A percentile compares a stretch with the other conserved stretches of the same genome.
Conservation (phyloP, 2,113 vertebrate genomes). For the Stictonetta naevosa region DNA sequence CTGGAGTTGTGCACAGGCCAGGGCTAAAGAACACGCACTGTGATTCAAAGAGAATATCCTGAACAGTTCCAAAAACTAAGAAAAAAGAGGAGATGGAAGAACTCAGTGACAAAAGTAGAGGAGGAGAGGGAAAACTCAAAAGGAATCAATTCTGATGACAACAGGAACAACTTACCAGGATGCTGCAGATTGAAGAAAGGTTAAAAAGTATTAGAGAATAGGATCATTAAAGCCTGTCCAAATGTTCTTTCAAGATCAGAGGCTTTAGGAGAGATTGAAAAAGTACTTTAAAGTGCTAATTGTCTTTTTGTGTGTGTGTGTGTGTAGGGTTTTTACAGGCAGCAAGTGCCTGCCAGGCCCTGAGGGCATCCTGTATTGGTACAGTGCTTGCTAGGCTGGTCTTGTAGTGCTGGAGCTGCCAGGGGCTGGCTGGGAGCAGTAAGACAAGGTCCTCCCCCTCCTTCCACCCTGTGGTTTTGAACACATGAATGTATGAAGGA, state of each 20-base stretch:
- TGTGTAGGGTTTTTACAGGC: not conserved
- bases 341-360: not conserved
- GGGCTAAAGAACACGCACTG: not conserved
- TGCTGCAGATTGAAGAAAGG: not conserved
- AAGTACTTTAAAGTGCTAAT: conserved; percentile 47
- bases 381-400: not conserved
- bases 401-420: not conserved
- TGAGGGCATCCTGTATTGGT: not conserved
- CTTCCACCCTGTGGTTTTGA: not conserved
- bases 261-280: not conserved
- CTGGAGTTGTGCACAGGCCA: not conserved
- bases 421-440: not conserved
- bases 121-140: not conserved
- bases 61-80: not conserved
- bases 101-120: not conserved
- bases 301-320: not conserved
- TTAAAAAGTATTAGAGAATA: not conserved
- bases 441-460: not conserved
- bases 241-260: conserved; percentile 51
- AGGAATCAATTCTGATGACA: not conserved
- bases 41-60: not conserved
- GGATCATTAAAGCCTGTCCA: conserved; percentile 10
- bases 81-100: not conserved
- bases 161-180: not conserved
- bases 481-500: not conserved